Percentiles rank a stretch among this genome's conserved stretches.
Conservation (phyloP, 2,113 vertebrate genomes). For the Zosterops borbonicus region DNA sequence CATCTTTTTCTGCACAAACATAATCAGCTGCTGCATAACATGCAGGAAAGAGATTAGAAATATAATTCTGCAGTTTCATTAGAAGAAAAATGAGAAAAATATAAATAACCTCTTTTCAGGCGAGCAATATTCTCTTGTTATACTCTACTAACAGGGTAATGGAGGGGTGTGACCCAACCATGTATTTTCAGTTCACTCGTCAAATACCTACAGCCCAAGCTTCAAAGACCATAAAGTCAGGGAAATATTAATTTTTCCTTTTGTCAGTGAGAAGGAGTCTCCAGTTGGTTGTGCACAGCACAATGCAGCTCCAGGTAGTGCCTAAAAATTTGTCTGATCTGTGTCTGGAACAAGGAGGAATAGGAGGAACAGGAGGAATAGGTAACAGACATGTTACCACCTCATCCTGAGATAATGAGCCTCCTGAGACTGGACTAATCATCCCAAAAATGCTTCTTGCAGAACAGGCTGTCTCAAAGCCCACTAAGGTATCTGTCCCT, state of each 20-base stretch:
- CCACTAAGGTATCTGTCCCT: background rate
- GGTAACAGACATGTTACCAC: rapidly evolving
- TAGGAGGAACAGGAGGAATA: background rate
- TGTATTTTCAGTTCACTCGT: background rate
- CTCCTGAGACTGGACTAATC: background rate
- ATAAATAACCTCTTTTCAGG: background rate
- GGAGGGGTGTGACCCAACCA: background rate
- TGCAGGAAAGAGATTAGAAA: background rate
- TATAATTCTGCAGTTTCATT: background rate
- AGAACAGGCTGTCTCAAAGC: background rate
- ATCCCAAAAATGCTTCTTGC: background rate
- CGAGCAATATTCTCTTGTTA: background rate
- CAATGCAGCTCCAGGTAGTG: background rate
- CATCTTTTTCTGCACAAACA: background rate
- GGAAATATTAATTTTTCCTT: background rate
- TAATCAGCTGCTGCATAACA: background rate
- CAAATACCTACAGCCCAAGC: background rate
- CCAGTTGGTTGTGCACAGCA: rapidly evolving
- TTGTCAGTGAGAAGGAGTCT: background rate
- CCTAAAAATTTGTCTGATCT: background rate
- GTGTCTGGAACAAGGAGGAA: background rate
- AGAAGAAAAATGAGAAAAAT: background rate
- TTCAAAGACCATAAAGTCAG: background rate
- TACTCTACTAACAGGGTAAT: background rate
- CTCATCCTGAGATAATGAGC: background rate